Evolutionary conservation across 2,113 vertebrate genomes (phyloP).

Genomic region (Archocentrus centrarchus): DNA sequence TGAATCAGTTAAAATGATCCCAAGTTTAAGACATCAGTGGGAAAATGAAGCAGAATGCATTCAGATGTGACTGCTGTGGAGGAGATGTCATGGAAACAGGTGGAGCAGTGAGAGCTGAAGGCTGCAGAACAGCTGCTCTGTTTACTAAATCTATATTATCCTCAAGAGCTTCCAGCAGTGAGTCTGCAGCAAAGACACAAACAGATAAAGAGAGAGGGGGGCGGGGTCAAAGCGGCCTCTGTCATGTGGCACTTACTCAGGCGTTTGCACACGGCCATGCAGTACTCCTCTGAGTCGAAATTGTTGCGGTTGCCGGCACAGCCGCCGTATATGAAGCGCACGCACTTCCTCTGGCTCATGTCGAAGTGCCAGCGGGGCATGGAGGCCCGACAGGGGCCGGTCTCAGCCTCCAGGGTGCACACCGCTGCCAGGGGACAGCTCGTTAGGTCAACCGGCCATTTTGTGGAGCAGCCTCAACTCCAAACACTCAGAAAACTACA

Average conservation of each 20-base stretch:
- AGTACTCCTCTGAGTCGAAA: conserved; percentile 99
- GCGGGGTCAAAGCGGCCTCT: conserved; percentile 13
- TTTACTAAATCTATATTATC: conserved; percentile 3
- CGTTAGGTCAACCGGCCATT: conserved; percentile 70
- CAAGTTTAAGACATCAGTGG: background rate
- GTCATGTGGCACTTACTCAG: conserved; percentile 91
- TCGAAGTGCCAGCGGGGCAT: conserved; percentile 98
- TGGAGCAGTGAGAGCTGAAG: conserved; percentile 1
- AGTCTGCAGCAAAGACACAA: conserved; percentile 45
- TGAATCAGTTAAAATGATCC: background rate
- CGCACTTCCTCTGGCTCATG: conserved; percentile 90
- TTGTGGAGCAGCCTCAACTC: conserved; percentile 42
- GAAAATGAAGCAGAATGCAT: background rate
- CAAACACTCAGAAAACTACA: background rate
- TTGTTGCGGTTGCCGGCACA: conserved; percentile 99
- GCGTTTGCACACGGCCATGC: conserved; percentile 95
- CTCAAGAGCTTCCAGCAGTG: background rate
- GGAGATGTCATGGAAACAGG: background rate
- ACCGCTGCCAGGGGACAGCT: conserved; percentile 86
- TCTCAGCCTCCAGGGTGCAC: conserved; percentile 95
- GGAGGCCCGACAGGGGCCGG: conserved; percentile 93
- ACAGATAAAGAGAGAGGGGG: conserved; percentile 31
- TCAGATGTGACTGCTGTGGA: background rate
- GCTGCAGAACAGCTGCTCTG: conserved; percentile 9
- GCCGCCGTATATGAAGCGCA: conserved; percentile 96